Percentiles rank a stretch among this genome's conserved stretches.
phyloP scores from a whole-genome alignment of 2,888 invertebrate genomes.

The Idaea biselata region DNA sequence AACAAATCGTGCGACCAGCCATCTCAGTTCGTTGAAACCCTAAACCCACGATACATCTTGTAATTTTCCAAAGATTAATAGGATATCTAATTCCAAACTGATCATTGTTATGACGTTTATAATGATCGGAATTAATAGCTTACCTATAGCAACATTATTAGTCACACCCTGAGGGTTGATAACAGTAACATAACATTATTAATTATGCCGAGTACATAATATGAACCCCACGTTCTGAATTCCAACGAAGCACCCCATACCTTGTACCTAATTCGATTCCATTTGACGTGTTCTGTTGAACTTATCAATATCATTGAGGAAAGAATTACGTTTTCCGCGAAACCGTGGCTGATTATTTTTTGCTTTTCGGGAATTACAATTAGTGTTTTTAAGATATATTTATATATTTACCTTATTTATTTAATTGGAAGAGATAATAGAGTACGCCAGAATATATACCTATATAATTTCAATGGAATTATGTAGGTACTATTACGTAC shows the following conservation, averaged over 20 bases:
- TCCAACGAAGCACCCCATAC: neutral
- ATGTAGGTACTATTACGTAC: too few species aligned
- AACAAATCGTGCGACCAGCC: too few species aligned
- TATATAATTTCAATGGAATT: too few species aligned
- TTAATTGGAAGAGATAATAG: too few species aligned
- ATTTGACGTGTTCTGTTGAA: neutral
- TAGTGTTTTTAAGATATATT: neutral
- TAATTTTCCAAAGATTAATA: neutral
- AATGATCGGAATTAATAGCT: neutral
- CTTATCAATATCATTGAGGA: neutral
- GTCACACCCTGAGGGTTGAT: neutral
- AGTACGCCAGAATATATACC: too few species aligned
- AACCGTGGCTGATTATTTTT: neutral
- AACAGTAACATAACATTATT: neutral
- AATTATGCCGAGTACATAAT: neutral
- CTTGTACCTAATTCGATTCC: neutral
- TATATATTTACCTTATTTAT: too few species aligned
- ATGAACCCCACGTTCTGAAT: neutral
- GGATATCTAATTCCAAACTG: neutral
- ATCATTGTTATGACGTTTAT: neutral
- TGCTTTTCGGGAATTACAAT: neutral
- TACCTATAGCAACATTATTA: neutral
- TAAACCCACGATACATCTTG: neutral
- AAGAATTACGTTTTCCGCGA: neutral
- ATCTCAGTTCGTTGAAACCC: neutral